Base-by-base conservation (phyloP, 2,797 vertebrate genomes). In the Todus mexicanus region DNA sequence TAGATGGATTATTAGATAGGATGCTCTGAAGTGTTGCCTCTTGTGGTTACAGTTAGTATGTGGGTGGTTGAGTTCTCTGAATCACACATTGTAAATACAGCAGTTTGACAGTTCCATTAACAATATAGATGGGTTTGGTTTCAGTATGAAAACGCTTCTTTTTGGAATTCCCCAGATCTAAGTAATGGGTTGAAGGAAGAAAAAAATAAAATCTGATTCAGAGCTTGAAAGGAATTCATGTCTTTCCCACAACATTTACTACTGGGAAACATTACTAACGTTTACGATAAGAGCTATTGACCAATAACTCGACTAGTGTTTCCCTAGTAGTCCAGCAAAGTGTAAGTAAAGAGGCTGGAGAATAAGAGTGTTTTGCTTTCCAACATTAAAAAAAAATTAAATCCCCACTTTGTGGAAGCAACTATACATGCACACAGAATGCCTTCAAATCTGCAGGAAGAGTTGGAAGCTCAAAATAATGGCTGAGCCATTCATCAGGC, bases 21-120 rank as follows among this genome's bases (percentile, higher is more conserved):
- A 89, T 89, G 93, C 89, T 94, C 84, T 88, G 87, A 97, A 95
- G 93, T 86, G 73, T 89, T 95, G 89, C 90, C 80, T 96, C 88
- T 86, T 94, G 94, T 81, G 88, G 95, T 93, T 95, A 82, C 77
- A 92, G 68, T 91, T 87, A 84, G 76, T 2, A 3, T 92, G 95
- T 95, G 91, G 96, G 95, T 95, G 94, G 95, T 94, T 89, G 93
- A 92, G 75, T 48, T 96, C 88, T 95, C 87, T 96, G 95, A 89
- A 97, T 96, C 72, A 40, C 69, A 74, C 56, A 31, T 69, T 95
- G 89, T 95, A 57, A 82, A 94, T 96, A 82, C 87, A 92, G 75
- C 70, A 85, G 88, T 95, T 92, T 93, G 91, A 91, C 90, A 93
- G 88, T 87, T 79, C 90, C 76, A 92, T 77, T 73, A 90, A 92